Base-by-base conservation (phyloP, 2,113 vertebrate species). In the Antigone vipio region DNA sequence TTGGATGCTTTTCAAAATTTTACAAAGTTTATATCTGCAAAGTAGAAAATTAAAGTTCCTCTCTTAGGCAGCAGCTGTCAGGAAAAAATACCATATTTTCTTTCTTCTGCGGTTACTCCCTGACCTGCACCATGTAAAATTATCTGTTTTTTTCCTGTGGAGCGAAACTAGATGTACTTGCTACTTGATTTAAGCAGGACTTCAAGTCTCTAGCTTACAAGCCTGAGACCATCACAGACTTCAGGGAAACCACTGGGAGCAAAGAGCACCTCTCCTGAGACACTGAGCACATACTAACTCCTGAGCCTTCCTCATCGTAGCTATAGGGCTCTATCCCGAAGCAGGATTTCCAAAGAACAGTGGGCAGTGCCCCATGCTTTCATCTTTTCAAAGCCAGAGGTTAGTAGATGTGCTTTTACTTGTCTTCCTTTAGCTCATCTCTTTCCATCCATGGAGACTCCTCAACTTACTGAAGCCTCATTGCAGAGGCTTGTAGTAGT, bases 121-220 rank as follows among this genome's bases (percentile, higher is more conserved):
- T 73, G 47, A 71, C 26, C n/a, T 49, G 29, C 34, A 75, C 30
- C 16, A 23, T 45, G 30, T 86, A 80, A 86, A 81, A 78, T 55
- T 50, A 69, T 8, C 10, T 0, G 0, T 6, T 63, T 30, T 79
- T 44, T 67, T 6, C 9, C 10, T 80, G 40, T 60, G 32, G n/a
- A 66, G 15, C 8, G 49, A 72, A 85, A 72, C 35, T 40, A 56
- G 52, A 29, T 66, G 16, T n/a, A 40, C n/a, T 69, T 73, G 62
- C 29, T 22, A 12, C 9, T 60, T 75, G 18, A 45, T 63, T 78
- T 84, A 84, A 88, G 27, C 11, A 27, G 38, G 24, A 44, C 34
- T 88, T 85, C 15, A 2, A 4, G 7, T 38, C n/a, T 80, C 42
- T 64, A 11, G n/a, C 8, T 80, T 69, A 5, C n/a, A 44, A 88